These are phyloP conservation scores for Pogonus chalceus DNA, from an alignment of 1,140 invertebrate species.

Conservation along the genomic window DNA sequence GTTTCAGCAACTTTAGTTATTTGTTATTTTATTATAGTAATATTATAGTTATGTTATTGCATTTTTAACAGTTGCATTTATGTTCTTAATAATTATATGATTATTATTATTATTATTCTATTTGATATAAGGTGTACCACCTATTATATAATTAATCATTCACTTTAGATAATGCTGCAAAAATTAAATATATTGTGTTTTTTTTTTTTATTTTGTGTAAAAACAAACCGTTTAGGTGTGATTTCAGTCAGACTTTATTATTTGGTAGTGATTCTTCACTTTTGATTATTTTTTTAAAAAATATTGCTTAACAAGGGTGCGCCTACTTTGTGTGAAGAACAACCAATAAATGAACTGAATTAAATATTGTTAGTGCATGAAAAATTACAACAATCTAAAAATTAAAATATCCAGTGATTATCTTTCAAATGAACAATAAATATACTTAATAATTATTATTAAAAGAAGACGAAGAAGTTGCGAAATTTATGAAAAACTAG, in stretches of 20 bases:
- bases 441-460: no score
- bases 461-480: background rate
- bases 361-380: conserved; percentile 2
- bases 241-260: conserved; percentile 6
- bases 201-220: background rate
- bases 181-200: no score
- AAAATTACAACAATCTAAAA: no score
- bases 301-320: conserved; percentile 1
- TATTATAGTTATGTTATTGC: conserved; percentile 32
- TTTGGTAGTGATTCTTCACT: background rate
- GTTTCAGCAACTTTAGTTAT: conserved; percentile 8
- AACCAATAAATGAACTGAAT: conserved; percentile 4
- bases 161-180: background rate
- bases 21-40: conserved; percentile 17
- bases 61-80: conserved; percentile 30
- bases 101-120: no score
- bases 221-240: background rate
- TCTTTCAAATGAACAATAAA: background rate
- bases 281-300: background rate
- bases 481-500: background rate
- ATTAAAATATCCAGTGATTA: conserved; percentile 3
- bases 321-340: background rate
- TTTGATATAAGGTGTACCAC: background rate
- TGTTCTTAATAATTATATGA: conserved; percentile 19
- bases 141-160: background rate